Evolutionary conservation across 2,888 invertebrate genomes (phyloP).

Genomic region (Lepidocyrtoides sp.): DNA sequence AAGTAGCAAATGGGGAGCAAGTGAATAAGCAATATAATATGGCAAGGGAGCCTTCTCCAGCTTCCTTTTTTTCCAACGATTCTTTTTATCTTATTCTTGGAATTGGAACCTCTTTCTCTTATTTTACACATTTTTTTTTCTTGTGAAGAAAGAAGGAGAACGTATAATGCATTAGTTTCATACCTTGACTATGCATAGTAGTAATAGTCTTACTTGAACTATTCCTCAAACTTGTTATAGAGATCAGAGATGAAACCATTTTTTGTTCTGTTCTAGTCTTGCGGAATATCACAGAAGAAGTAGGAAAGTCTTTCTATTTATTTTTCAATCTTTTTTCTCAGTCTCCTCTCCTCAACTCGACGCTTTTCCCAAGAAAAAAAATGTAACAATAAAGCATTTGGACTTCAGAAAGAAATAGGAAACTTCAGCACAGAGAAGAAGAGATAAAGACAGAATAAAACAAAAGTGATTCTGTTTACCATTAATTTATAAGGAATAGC

Average conservation of each 20-base stretch:
- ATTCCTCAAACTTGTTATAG: too few species aligned
- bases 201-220: too few species aligned
- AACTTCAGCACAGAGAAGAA: neutral
- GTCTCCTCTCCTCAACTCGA: neutral
- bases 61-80: neutral
- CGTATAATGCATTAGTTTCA: neutral
- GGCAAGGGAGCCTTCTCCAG: neutral
- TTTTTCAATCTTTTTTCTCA: neutral
- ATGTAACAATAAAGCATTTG: neutral
- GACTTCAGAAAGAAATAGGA: conserved; percentile 14
- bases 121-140: neutral
- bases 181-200: too few species aligned
- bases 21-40: too few species aligned
- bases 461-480: neutral
- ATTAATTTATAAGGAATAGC: too few species aligned
- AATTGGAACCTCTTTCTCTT: neutral
- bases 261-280: neutral
- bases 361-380: neutral
- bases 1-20: neutral
- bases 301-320: neutral
- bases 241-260: too few species aligned
- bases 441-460: neutral
- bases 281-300: neutral
- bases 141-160: too few species aligned
- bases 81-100: too few species aligned